Conservation (phyloP, 2,888 invertebrate genomes). For the Parelbella ahira region DNA sequence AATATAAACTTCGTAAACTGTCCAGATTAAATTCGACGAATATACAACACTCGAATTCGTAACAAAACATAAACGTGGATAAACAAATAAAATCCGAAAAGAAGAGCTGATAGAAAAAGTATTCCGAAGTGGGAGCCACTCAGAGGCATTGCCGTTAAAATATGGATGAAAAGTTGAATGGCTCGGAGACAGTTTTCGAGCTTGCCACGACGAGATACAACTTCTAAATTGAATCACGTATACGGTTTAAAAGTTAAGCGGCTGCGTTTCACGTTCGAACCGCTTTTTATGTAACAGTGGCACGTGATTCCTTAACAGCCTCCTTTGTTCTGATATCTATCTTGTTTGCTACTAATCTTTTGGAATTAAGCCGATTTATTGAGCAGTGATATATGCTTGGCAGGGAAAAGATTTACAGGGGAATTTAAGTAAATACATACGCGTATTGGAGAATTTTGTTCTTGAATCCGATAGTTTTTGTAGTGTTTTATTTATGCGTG, state of each 20-base stretch:
- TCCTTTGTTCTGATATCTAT: conserved; percentile 25
- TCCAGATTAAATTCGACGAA: no score
- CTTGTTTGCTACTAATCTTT: conserved; percentile 25
- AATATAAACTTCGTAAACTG: no score
- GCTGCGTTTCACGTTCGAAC: conserved; percentile 67
- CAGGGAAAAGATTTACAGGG: conserved; percentile 22
- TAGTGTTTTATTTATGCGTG: no score
- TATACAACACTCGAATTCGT: conserved; percentile 14
- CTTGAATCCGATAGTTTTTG: no score
- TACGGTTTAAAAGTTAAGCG: conserved; percentile 78
- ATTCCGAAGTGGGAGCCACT: conserved; percentile 40
- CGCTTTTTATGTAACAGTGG: conserved; percentile 66
- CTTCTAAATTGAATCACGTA: conserved; percentile 79
- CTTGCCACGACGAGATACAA: conserved; percentile 58
- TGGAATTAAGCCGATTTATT: conserved; percentile 25
- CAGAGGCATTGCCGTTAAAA: conserved; percentile 50
- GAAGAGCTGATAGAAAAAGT: conserved; percentile 30
- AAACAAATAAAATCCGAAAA: conserved; percentile 24
- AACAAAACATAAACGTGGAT: conserved; percentile 15
- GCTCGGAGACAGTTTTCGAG: conserved; percentile 65
- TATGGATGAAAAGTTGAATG: conserved; percentile 65
- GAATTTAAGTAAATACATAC: conserved; percentile 13
- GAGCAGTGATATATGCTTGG: conserved; percentile 19
- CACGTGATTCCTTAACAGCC: conserved; percentile 60
- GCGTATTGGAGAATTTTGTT: conserved; percentile 6